Percentiles rank a stretch among this genome's conserved stretches.
Evolutionary conservation across 2,113 vertebrate genomes (phyloP).

Genomic region (Pedionomus torquatus): DNA sequence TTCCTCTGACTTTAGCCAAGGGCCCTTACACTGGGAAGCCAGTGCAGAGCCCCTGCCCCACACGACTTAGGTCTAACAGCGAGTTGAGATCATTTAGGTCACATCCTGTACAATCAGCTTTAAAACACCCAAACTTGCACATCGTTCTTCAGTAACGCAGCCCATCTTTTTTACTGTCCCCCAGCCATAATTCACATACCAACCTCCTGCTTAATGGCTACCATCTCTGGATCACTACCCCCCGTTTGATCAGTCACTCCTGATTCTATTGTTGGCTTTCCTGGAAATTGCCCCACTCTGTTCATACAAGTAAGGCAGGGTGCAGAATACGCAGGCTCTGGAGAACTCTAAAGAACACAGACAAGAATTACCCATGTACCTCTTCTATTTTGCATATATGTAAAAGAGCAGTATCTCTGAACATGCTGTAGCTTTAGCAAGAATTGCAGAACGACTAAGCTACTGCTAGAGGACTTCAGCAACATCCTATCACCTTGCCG

Average conservation of each 20-base stretch:
- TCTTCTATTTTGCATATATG: not conserved
- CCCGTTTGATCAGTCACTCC: not conserved
- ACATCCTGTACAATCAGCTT: not conserved
- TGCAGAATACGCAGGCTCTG: fast-evolving
- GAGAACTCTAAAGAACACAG: not conserved
- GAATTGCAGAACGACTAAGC: not conserved
- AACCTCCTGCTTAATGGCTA: not conserved
- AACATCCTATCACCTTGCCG: not conserved
- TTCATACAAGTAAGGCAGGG: not conserved
- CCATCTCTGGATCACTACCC: not conserved
- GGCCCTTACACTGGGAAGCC: not conserved
- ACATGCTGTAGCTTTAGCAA: not conserved
- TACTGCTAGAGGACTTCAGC: not conserved
- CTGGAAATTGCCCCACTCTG: not conserved
- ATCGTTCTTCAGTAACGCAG: fast-evolving
- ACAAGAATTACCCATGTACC: fast-evolving
- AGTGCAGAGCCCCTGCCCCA: not conserved
- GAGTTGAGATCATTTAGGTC: not conserved
- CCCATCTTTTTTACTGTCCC: not conserved
- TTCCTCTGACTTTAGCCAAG: not conserved
- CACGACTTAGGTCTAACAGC: not conserved
- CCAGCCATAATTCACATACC: not conserved
- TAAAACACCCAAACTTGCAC: not conserved
- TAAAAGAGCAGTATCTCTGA: not conserved
- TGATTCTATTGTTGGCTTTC: not conserved